These are phyloP conservation scores for Notoglanidium macrostoma DNA, from an alignment of 2,797 vertebrate species.

Conservation along the genomic window DNA sequence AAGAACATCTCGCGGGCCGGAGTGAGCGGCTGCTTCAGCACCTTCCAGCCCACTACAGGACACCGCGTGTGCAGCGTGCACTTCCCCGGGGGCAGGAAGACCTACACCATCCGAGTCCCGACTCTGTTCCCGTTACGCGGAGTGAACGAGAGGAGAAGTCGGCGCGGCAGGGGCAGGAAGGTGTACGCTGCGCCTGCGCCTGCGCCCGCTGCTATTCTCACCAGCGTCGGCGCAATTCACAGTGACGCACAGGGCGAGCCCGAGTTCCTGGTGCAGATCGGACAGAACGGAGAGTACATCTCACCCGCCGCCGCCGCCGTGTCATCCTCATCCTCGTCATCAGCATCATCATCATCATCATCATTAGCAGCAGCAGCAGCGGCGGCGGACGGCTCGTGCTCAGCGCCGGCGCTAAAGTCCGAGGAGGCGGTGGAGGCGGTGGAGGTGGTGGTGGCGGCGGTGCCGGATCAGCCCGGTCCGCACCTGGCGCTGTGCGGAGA, in stretches of 20 bases:
- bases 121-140: slow-evolving; percentile 92
- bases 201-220: slow-evolving; percentile 61
- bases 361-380: slow-evolving; percentile 62
- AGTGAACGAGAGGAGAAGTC: slow-evolving; percentile 88
- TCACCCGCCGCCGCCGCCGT: slow-evolving; percentile 72
- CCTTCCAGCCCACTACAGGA: slow-evolving; percentile 95
- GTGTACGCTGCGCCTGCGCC: slow-evolving; percentile 63
- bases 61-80: slow-evolving; percentile 96
- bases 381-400: slow-evolving; percentile 73
- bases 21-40: slow-evolving; percentile 96
- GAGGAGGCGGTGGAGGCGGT: slow-evolving; percentile 41
- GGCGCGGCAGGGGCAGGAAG: slow-evolving; percentile 78
- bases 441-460: neutral
- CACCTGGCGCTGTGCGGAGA: slow-evolving; percentile 68
- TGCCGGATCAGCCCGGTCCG: slow-evolving; percentile 49
- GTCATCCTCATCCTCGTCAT: neutral
- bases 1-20: slow-evolving; percentile 97
- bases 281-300: slow-evolving; percentile 79
- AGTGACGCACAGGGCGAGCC: slow-evolving; percentile 52
- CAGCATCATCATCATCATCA: neutral
- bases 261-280: slow-evolving; percentile 69
- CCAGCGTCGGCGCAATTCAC: slow-evolving; percentile 62
- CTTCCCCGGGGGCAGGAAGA: slow-evolving; percentile 93
- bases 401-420: slow-evolving; percentile 59
- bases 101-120: slow-evolving; percentile 90